phyloP scores from a whole-genome alignment of 2,888 invertebrate species.

The Thelaira solivaga region DNA sequence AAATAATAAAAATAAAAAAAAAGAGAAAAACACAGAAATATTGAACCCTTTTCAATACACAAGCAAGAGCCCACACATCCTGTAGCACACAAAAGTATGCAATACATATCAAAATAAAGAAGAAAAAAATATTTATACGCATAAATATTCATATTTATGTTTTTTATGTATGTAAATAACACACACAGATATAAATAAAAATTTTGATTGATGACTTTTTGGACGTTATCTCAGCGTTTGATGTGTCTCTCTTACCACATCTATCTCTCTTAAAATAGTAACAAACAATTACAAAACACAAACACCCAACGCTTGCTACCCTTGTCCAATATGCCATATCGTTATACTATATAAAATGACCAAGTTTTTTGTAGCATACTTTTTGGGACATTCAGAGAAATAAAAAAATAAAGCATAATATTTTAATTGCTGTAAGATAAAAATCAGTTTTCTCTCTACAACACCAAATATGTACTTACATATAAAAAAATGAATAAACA shows the following conservation, averaged over 20 bases:
- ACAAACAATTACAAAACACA: not conserved
- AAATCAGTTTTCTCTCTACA: slow-evolving; percentile 37
- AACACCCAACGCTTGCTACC: too few relatives aligned
- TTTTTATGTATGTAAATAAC: not conserved
- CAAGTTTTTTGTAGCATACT: slow-evolving; percentile 38
- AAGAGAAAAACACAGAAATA: slow-evolving; percentile 29
- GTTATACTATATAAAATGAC: slow-evolving; percentile 23
- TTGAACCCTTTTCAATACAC: slow-evolving; percentile 41
- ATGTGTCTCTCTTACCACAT: slow-evolving; percentile 32
- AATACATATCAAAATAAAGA: too few relatives aligned
- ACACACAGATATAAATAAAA: slow-evolving; percentile 31
- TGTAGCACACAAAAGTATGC: not conserved
- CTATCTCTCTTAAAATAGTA: slow-evolving; percentile 22
- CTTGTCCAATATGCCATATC: too few relatives aligned
- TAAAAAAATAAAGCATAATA: slow-evolving; percentile 31
- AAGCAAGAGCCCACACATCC: not conserved
- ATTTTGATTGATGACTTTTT: slow-evolving; percentile 63
- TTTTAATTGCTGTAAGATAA: slow-evolving; percentile 61
- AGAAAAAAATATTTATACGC: not conserved
- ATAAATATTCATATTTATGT: slow-evolving; percentile 10
- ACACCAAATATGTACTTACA: too few relatives aligned
- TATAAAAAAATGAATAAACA: not conserved
- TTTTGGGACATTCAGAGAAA: slow-evolving; percentile 1
- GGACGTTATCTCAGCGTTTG: slow-evolving; percentile 58
- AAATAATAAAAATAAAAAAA: not conserved